Evolutionary conservation across 2,797 vertebrate genomes (phyloP), one percentile per base, ranked within the genome.

Genomic region (Pangasius larnaudii): DNA sequence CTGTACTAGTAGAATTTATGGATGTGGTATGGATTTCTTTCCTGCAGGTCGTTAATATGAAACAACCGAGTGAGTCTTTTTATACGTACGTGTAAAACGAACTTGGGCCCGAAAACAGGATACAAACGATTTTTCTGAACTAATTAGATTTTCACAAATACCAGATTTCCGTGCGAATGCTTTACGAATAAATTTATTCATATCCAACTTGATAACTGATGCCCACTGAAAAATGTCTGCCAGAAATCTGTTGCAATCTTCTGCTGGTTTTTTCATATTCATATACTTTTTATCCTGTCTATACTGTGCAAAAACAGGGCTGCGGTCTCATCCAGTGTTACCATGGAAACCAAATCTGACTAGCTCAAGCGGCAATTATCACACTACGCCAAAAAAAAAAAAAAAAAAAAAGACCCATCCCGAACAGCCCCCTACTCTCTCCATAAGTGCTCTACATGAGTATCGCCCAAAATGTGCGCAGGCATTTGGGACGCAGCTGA

Each of bases 271-370:
- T 82, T 61, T n/a, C 58, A 49, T 80, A 56, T 53, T 39, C 42
- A 67, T 51, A 69, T 53, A 84, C 46, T 51, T 69, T 69, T 13
- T n/a, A 49, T 67, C 30, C 22, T 14, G 85, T 63, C 58, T 86
- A 78, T 59, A 86, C 58, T 36, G 72, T 78, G 72, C 85, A 78
- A 63, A 51, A 61, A 51, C n/a, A 84, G 89, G 84, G 88, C 86
- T 77, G 46, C 77, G 86, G 83, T 87, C 90, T 90, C 90, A 85
- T 88, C 86, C 33, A 33, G 81, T 53, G 92, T 93, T 93, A 89
- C 91, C 91, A 90, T 91, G 91, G 91, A 86, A 92, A 92, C 92
- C 88, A 90, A 89, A 88, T 92, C 88, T 86, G 75, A 89, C 88
- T 83, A 82, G 81, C 84, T 92, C 85, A 87, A 33, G 39, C 67